phyloP scores from a whole-genome alignment of 2,888 invertebrate species.

The Helicoverpa assulta region DNA sequence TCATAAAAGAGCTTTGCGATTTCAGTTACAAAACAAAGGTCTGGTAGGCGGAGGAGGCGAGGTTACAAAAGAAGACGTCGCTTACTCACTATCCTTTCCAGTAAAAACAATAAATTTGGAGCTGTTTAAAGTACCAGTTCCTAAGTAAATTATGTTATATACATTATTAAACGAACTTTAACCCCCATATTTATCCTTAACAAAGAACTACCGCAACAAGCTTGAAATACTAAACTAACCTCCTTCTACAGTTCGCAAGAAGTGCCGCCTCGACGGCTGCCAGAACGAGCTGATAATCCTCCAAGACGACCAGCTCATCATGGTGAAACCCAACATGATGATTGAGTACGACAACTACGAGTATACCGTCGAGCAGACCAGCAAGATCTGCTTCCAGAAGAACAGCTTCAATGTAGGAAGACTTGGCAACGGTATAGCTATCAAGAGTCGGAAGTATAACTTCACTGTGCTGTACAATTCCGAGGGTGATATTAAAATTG shows the following conservation, averaged over 20 bases:
- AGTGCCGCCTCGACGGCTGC: constrained; percentile 91
- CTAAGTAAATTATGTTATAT: too few species aligned
- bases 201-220: too few species aligned
- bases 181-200: too few species aligned
- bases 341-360: constrained; percentile 93
- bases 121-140: too few species aligned
- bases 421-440: constrained; percentile 92
- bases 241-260: constrained; percentile 89
- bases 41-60: too few species aligned
- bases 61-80: too few species aligned
- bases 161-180: too few species aligned
- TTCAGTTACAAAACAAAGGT: too few species aligned
- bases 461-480: constrained; percentile 94
- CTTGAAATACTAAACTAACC: neutral
- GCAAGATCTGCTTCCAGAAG: constrained; percentile 90
- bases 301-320: constrained; percentile 90
- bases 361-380: constrained; percentile 90
- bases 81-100: too few species aligned
- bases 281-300: constrained; percentile 91
- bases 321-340: constrained; percentile 91
- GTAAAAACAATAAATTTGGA: too few species aligned
- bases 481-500: constrained; percentile 93
- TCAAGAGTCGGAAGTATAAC: constrained; percentile 92
- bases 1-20: too few species aligned
- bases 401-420: constrained; percentile 92